Evolutionary conservation across 1,140 invertebrate genomes (phyloP).

Genomic region (Fopius arisanus): DNA sequence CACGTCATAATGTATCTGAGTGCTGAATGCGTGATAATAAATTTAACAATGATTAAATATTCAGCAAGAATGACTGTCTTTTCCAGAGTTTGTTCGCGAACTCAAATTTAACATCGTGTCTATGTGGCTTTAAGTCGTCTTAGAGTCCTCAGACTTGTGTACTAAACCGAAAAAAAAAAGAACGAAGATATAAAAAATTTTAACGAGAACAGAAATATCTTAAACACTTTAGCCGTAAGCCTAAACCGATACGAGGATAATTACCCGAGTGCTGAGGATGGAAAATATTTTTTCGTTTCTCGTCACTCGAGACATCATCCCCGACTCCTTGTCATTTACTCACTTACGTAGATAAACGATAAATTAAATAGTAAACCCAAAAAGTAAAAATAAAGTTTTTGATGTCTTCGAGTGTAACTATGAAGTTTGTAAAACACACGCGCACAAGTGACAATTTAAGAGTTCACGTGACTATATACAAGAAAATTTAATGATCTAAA

Average conservation of each 20-base stretch:
- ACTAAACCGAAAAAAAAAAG: neutral
- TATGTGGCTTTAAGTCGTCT: neutral
- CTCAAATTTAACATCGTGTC: neutral
- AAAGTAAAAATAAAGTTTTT: slow-evolving; percentile 58
- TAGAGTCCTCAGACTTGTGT: neutral
- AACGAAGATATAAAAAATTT: neutral
- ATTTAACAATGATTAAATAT: neutral
- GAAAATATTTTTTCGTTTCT: slow-evolving; percentile 15
- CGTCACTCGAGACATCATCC: neutral
- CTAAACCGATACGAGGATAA: neutral
- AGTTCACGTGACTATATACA: slow-evolving; percentile 49
- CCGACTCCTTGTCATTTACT: slow-evolving; percentile 34
- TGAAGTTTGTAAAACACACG: slow-evolving; percentile 61
- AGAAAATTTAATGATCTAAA: slow-evolving; percentile 45
- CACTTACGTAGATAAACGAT: slow-evolving; percentile 26
- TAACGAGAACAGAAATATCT: neutral
- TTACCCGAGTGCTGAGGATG: neutral
- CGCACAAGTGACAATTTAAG: slow-evolving; percentile 59
- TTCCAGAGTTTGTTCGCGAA: neutral
- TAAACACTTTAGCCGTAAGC: neutral
- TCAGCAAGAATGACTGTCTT: neutral
- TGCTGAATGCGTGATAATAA: neutral
- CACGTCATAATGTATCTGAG: neutral
- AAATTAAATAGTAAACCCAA: neutral
- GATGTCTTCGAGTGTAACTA: slow-evolving; percentile 64